Evolutionary conservation across 2,113 vertebrate genomes (phyloP).

Genomic region (Pachycephala philippinensis): DNA sequence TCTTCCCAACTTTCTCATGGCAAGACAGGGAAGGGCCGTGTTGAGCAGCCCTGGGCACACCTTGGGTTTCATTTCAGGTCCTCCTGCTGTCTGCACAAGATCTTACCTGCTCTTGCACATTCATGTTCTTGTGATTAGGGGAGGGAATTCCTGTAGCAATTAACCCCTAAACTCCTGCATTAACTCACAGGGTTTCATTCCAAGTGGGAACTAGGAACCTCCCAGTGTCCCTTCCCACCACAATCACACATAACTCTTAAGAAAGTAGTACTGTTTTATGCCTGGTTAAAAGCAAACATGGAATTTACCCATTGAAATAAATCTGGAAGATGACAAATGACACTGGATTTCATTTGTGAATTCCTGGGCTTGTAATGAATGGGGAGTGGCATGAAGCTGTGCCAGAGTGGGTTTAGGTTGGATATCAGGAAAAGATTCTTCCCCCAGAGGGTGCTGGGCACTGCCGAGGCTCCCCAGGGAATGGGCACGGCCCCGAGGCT

Average conservation of each 20-base stretch:
- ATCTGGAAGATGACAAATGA: not conserved
- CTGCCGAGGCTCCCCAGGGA: not conserved
- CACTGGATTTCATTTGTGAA: not conserved
- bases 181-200: not conserved
- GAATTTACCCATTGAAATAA: not conserved
- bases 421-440: fast-evolving
- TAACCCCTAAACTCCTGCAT: not conserved
- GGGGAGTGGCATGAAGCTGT: not conserved
- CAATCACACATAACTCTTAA: not conserved
- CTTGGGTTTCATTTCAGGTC: not conserved
- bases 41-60: not conserved
- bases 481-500: fast-evolving
- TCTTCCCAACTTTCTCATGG: not conserved
- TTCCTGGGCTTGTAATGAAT: not conserved
- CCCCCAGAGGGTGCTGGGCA: not conserved
- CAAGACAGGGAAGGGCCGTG: not conserved
- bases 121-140: not conserved
- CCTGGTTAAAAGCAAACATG: not conserved
- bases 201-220: not conserved
- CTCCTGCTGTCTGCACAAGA: not conserved
- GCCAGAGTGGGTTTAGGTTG: not conserved
- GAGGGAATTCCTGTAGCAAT: not conserved
- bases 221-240: not conserved
- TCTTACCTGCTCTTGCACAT: not conserved
- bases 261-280: fast-evolving